Conservation (phyloP, 2,888 invertebrate genomes). For the Crematogaster levior region DNA sequence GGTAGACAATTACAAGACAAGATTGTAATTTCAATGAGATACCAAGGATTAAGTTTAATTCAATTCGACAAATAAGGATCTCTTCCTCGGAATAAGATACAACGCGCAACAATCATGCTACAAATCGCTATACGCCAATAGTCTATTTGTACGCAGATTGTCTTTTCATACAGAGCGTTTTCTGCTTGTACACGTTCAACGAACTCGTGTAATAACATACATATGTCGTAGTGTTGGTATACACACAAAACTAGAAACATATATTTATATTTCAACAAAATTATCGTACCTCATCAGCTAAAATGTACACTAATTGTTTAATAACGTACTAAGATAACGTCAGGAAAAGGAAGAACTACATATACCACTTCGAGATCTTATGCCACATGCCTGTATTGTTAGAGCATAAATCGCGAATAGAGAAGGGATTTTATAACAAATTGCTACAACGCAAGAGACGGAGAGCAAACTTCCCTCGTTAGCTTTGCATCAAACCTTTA, state of each 20-base stretch:
- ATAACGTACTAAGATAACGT: conserved; percentile 2
- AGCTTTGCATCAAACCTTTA: conserved; percentile 6
- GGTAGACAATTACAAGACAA: conserved; percentile 27
- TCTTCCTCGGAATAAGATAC: conserved; percentile 55
- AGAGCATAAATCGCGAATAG: conserved; percentile 24
- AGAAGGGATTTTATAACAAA: conserved; percentile 5
- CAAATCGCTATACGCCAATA: conserved; percentile 65
- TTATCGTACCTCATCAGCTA: conserved; percentile 39
- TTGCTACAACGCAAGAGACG: conserved; percentile 37
- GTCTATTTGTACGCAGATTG: conserved; percentile 75
- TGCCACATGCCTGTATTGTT: conserved; percentile 18
- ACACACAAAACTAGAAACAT: conserved; percentile 67
- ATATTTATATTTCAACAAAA: conserved; percentile 68
- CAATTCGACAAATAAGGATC: conserved; percentile 30
- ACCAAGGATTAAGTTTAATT: conserved; percentile 26
- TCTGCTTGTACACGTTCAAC: conserved; percentile 48
- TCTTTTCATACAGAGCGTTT: conserved; percentile 73
- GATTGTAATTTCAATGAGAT: conserved; percentile 32
- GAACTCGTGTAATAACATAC: conserved; percentile 43
- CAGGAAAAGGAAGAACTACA: conserved; percentile 42
- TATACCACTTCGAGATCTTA: conserved; percentile 17
- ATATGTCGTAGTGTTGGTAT: conserved; percentile 57
- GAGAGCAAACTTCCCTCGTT: background rate
- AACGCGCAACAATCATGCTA: conserved; percentile 72
- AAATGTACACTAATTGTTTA: conserved; percentile 46